These are phyloP conservation scores for Poeciliopsis gracilis DNA, from an alignment of 2,797 vertebrate species.

Conservation along the genomic window DNA sequence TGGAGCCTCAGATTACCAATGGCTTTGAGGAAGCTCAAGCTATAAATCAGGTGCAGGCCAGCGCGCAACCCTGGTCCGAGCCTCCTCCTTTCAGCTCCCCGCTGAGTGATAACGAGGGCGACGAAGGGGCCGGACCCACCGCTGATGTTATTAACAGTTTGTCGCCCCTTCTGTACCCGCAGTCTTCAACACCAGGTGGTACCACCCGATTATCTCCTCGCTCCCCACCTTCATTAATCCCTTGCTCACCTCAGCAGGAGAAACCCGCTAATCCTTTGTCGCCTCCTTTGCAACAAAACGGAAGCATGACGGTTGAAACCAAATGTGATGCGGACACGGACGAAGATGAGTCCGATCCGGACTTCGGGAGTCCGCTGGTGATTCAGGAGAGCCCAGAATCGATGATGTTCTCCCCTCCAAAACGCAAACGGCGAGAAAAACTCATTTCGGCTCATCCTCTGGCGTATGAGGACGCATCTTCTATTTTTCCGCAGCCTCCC, in stretches of 20 bases:
- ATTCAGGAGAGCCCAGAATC: slow-evolving; percentile 81
- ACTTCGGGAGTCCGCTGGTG: slow-evolving; percentile 76
- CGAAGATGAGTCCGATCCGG: slow-evolving; percentile 68
- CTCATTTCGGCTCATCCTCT: slow-evolving; percentile 30
- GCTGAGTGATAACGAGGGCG: slow-evolving; percentile 38
- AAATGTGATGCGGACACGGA: slow-evolving; percentile 65
- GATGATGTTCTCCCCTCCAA: slow-evolving; percentile 67
- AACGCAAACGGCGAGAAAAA: slow-evolving; percentile 65
- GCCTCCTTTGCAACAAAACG: slow-evolving; percentile 56
- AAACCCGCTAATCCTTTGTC: slow-evolving; percentile 33
- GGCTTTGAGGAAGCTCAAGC: slow-evolving; percentile 77
- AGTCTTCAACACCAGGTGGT: slow-evolving; percentile 20
- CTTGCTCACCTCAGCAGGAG: slow-evolving; percentile 46
- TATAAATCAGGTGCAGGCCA: slow-evolving; percentile 32
- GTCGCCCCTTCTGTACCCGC: slow-evolving; percentile 60
- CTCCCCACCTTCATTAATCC: slow-evolving; percentile 34
- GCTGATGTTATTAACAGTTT: slow-evolving; percentile 58
- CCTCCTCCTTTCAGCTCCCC: slow-evolving; percentile 60
- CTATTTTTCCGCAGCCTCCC: slow-evolving; percentile 35
- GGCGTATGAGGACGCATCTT: slow-evolving; percentile 53
- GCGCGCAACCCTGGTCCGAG: slow-evolving; percentile 58
- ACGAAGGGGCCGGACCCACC: slow-evolving; percentile 26
- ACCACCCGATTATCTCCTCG: slow-evolving; percentile 27
- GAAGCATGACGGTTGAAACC: slow-evolving; percentile 35
- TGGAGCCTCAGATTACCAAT: slow-evolving; percentile 80